These are phyloP conservation scores for Sphaerophoria taeniata DNA, from an alignment of 2,888 invertebrate genomes.

Conservation along the genomic window DNA sequence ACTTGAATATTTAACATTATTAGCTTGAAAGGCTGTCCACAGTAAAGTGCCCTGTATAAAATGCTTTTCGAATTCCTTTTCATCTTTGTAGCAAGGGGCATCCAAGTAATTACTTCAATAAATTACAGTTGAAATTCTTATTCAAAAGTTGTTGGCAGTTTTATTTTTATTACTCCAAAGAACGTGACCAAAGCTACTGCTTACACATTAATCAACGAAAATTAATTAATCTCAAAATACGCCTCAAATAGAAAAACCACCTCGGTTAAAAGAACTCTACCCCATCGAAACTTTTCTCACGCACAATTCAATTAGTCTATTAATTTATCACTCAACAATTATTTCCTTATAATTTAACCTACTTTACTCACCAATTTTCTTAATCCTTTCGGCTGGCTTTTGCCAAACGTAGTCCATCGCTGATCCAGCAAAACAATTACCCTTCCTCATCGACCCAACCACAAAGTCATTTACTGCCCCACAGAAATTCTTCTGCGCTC, in stretches of 20 bases:
- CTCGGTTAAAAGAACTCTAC: neutral
- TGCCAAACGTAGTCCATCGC: slow-evolving; percentile 79
- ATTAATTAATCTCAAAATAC: slow-evolving; percentile 16
- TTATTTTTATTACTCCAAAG: neutral
- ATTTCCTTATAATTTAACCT: neutral
- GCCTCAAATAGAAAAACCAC: slow-evolving; percentile 9
- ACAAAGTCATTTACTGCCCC: slow-evolving; percentile 77
- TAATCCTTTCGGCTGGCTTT: slow-evolving; percentile 78
- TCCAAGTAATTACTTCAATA: too few species aligned
- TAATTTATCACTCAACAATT: slow-evolving; percentile 15
- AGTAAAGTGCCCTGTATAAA: too few species aligned
- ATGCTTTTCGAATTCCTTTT: too few species aligned
- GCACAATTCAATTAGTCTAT: slow-evolving; percentile 44
- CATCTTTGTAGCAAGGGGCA: too few species aligned
- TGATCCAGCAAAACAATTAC: slow-evolving; percentile 74
- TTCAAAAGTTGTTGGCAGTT: neutral
- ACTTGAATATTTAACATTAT: too few species aligned
- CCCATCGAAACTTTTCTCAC: neutral
- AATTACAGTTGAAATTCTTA: too few species aligned
- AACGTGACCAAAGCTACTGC: neutral
- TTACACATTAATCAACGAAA: slow-evolving; percentile 25
- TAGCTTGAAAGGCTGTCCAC: too few species aligned
- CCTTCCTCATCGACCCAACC: slow-evolving; percentile 62
- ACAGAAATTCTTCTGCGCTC: slow-evolving; percentile 78
- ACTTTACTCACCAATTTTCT: slow-evolving; percentile 78